Evolutionary conservation across 1,140 invertebrate genomes (phyloP).

Genomic region (Tenebrio molitor): DNA sequence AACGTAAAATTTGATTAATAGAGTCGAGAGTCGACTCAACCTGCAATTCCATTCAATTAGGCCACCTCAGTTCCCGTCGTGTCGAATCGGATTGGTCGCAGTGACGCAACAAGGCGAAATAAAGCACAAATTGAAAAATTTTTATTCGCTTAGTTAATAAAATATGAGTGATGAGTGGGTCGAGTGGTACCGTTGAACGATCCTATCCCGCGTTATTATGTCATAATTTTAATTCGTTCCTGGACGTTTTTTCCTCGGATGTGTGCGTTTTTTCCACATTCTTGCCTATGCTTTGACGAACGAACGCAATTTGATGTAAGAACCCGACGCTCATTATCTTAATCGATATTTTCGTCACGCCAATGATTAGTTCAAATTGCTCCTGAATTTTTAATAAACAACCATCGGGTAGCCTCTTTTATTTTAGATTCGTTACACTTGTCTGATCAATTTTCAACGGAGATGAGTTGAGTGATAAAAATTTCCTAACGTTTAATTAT

Average conservation of each 20-base stretch:
- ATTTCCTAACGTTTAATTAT: slow-evolving; percentile 24
- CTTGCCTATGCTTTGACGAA: background rate
- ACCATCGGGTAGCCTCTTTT: slow-evolving; percentile 24
- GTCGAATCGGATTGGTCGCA: slow-evolving; percentile 29
- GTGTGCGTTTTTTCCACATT: background rate
- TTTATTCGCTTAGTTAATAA: slow-evolving; percentile 33
- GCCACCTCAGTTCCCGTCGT: background rate
- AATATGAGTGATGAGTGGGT: slow-evolving; percentile 34
- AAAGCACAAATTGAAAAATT: slow-evolving; percentile 30
- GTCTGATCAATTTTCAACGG: background rate
- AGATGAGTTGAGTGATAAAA: slow-evolving; percentile 22
- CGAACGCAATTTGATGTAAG: too few species aligned
- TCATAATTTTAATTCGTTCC: slow-evolving; percentile 34
- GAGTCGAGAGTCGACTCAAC: slow-evolving; percentile 14
- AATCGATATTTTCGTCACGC: slow-evolving; percentile 34
- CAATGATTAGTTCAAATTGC: slow-evolving; percentile 34
- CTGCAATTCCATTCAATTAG: slow-evolving; percentile 32
- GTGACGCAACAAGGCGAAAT: background rate
- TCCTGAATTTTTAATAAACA: slow-evolving; percentile 32
- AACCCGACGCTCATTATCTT: slow-evolving; percentile 29
- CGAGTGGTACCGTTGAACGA: background rate
- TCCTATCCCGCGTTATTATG: slow-evolving; percentile 14
- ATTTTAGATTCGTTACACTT: slow-evolving; percentile 33
- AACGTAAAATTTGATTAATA: slow-evolving; percentile 34
- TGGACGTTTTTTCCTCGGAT: slow-evolving; percentile 10